Base-by-base conservation (phyloP, 2,113 vertebrate genomes). In the Actenoides lindsayi region DNA sequence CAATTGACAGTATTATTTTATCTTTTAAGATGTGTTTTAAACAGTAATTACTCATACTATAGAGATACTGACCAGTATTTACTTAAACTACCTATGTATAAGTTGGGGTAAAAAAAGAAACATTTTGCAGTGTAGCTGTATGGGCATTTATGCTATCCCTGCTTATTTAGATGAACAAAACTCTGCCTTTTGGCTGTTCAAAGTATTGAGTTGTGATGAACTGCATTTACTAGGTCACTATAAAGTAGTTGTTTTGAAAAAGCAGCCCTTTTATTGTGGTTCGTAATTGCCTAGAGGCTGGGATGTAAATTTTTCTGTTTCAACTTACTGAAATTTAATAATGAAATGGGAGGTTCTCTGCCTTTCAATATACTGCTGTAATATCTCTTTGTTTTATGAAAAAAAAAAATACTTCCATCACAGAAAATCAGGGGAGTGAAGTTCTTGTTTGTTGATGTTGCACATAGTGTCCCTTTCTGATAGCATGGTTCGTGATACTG, bases 231-330 rank as follows among this genome's bases (percentile, higher is more conserved):
- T 90, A 92, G 94, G 95, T 96, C 84, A 85, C 83, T 65, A 51
- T 67, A 82, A 98, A 96, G 93, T 97, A 97, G 98, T 97, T 97
- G 95, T 91, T 95, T 95, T 93, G 90, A 96, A 97, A 95, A 85
- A 53, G 5, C 16, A 73, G 41, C 56, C 37, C 14, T 96, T 62
- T 82, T 91, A 93, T 84, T 24, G 24, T 46, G 33, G 91, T 95
- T 80, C 65, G 44, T 68, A 93, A 79, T 51, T 74, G 81, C 87
- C 82, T 87, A 56, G 83, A 97, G 93, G 89, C 91, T 83, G 69
- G 87, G 78, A 93, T 96, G 73, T 81, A 85, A 70, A 78, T 78
- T 65, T 75, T 60, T 64, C 31, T 71, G 31, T 79, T 81, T 48
- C 46, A 57, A 50, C 64, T 59, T 83, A 80, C 39, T 87, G 83